phyloP scores from a whole-genome alignment of 35 echinoderm and acorn worm genomes.

The Ophioderma brevispina region DNA sequence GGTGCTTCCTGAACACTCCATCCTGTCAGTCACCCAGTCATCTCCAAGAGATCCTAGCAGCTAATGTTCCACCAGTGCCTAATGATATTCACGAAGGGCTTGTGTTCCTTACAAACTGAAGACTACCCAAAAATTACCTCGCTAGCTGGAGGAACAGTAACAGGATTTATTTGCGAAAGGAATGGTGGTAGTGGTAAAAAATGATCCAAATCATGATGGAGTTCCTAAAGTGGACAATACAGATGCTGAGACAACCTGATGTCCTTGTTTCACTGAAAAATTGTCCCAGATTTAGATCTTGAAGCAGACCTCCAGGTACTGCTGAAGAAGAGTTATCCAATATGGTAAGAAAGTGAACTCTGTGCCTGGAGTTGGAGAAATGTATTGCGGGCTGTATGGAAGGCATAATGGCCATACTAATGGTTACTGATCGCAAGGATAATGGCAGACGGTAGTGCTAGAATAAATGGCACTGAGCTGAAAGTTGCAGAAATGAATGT shows the following conservation, averaged over 20 bases:
- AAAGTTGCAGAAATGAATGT: background rate
- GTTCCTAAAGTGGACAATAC: background rate
- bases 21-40: too few species aligned
- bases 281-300: constrained; percentile 1
- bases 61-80: too few species aligned
- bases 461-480: too few species aligned
- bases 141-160: background rate
- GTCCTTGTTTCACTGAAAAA: constrained; percentile 39
- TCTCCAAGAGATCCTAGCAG: too few species aligned
- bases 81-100: too few species aligned
- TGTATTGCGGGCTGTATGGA: background rate
- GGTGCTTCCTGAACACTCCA: too few species aligned
- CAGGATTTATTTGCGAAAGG: background rate
- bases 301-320: constrained; percentile 11
- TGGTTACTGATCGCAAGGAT: too few species aligned
- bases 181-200: background rate
- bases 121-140: background rate
- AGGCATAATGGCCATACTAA: background rate
- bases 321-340: background rate
- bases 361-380: background rate
- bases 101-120: too few species aligned
- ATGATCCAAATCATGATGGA: background rate
- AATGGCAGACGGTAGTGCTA: background rate
- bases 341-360: background rate
- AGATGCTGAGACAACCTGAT: constrained; percentile 6